A percentile compares a stretch with the other conserved stretches of the same genome.
Conservation (phyloP, 2,888 invertebrate species). For the Drosophila flavopinicola region DNA sequence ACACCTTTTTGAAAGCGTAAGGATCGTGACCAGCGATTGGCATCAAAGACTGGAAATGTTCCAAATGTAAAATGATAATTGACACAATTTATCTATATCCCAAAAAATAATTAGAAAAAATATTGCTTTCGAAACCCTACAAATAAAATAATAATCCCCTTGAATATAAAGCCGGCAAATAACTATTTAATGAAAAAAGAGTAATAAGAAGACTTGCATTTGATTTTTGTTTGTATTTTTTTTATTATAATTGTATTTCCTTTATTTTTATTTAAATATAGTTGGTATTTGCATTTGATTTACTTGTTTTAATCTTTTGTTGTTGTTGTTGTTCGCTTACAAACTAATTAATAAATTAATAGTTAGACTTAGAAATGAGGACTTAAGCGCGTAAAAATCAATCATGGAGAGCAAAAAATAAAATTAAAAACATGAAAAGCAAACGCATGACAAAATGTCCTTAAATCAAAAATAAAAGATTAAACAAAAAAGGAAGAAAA, state of each 20-base stretch:
- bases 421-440: slow-evolving; percentile 56
- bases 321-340: slow-evolving; percentile 63
- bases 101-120: too few species aligned
- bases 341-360: slow-evolving; percentile 80
- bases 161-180: too few species aligned
- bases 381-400: slow-evolving; percentile 68
- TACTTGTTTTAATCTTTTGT: slow-evolving; percentile 51
- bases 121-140: too few species aligned
- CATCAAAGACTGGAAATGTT: too few species aligned
- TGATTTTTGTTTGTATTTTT: slow-evolving; percentile 49
- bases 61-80: too few species aligned
- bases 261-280: slow-evolving; percentile 65
- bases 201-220: background rate
- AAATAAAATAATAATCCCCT: too few species aligned
- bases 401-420: slow-evolving; percentile 49
- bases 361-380: slow-evolving; percentile 74
- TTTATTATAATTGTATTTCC: slow-evolving; percentile 72
- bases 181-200: too few species aligned
- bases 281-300: slow-evolving; percentile 68
- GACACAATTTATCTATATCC: too few species aligned
- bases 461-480: slow-evolving; percentile 32
- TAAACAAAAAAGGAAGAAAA: slow-evolving; percentile 23
- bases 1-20: too few species aligned
- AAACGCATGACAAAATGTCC: slow-evolving; percentile 46
- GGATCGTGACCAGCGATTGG: too few species aligned